These are phyloP conservation scores for Ladona fulva DNA, from an alignment of 1,140 invertebrate species.

Conservation along the genomic window DNA sequence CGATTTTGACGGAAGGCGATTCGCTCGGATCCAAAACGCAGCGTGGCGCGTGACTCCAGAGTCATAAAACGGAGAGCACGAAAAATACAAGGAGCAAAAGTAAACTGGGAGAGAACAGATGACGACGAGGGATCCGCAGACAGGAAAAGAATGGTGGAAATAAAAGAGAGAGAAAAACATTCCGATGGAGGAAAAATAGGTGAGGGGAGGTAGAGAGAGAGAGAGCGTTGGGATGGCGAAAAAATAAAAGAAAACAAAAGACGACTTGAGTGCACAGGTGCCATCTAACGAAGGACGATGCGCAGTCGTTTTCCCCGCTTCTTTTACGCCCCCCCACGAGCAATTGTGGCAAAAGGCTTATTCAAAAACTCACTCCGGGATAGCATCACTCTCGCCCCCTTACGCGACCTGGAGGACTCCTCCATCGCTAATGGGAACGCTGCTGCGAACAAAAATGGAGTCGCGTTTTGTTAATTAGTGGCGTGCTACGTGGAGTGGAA, in stretches of 20 bases:
- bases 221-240: neutral
- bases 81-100: too few species aligned
- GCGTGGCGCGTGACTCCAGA: too few species aligned
- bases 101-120: too few species aligned
- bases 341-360: slow-evolving; percentile 7
- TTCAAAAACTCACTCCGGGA: neutral
- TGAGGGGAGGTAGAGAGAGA: neutral
- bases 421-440: neutral
- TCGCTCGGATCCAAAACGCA: too few species aligned
- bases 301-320: neutral
- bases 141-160: too few species aligned
- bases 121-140: too few species aligned
- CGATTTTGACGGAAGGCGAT: too few species aligned
- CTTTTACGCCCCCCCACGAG: neutral
- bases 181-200: too few species aligned
- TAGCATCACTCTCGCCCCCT: neutral
- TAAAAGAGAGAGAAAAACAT: too few species aligned
- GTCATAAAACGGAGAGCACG: too few species aligned
- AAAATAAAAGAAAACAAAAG: neutral
- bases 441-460: neutral
- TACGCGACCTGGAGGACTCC: neutral
- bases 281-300: neutral
- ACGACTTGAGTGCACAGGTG: neutral
- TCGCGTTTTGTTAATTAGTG: slow-evolving; percentile 6
- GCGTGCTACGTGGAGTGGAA: neutral